Evolutionary conservation across 2,888 invertebrate species (phyloP).

Genomic region (Mythimna vitellina): DNA sequence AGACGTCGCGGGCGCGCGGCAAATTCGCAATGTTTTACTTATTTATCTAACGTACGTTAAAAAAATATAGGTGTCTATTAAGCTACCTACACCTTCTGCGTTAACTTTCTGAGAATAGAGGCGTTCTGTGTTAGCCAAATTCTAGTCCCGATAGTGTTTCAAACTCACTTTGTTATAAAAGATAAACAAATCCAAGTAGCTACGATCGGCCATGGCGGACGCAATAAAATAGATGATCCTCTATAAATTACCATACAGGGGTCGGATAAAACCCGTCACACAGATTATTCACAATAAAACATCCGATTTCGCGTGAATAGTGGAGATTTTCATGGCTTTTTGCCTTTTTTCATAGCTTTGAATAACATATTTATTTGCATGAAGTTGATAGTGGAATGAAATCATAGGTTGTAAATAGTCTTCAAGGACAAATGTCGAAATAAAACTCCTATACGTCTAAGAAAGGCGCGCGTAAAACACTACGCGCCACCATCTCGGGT

Average conservation of each 20-base stretch:
- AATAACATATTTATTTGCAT: constrained; percentile 7
- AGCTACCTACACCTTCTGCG: not conserved
- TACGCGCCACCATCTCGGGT: too few relatives aligned
- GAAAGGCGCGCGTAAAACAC: too few relatives aligned
- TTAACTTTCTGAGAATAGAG: not conserved
- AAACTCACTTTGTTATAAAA: constrained; percentile 28
- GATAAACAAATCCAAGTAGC: constrained; percentile 46
- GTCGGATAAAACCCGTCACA: constrained; percentile 51
- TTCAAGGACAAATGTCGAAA: too few relatives aligned
- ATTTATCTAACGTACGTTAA: too few relatives aligned
- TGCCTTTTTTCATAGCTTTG: not conserved
- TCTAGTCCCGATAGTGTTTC: constrained; percentile 13
- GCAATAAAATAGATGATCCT: constrained; percentile 59
- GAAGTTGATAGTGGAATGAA: not conserved
- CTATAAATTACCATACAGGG: constrained; percentile 55
- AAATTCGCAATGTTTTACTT: too few relatives aligned
- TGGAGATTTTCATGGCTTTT: constrained; percentile 21
- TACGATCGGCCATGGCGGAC: constrained; percentile 35
- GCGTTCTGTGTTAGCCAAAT: not conserved
- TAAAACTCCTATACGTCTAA: too few relatives aligned
- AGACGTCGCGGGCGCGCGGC: too few relatives aligned
- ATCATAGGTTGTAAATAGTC: not conserved
- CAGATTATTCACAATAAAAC: constrained; percentile 60
- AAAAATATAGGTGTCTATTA: too few relatives aligned
- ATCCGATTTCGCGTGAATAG: constrained; percentile 49